Evolutionary conservation across 2,113 vertebrate species (phyloP), one percentile per base, ranked within the genome.

Genomic region (Apaloderma vittatum): DNA sequence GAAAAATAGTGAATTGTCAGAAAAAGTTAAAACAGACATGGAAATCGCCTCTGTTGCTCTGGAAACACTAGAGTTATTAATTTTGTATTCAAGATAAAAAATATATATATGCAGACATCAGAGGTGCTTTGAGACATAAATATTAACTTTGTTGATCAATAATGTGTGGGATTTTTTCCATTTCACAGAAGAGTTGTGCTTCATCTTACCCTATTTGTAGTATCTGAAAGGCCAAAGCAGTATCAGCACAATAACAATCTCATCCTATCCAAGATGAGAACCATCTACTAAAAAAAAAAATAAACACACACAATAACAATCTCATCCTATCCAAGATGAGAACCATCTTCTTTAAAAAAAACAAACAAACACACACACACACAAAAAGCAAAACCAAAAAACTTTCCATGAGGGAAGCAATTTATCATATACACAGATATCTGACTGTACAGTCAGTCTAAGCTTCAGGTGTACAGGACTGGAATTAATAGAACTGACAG

Each of bases 401-500:
- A 55, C 36, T 17, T 90, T 40, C 68, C n/a, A 59, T 88, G 43
- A 8, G 9, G 63, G 62, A 9, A 82, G 37, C 83, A 90, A 93
- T 96, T 93, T 15, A 4, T 96, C 79, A 80, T 76, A 51, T 85
- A 22, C 16, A 90, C 67, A 94, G 27, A 48, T 82, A 76, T 88
- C 93, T 88, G 55, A 55, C 88, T 72, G 24, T 79, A 21, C 16
- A 82, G 19, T 75, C 68, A 88, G 58, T 93, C 74, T 96, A 91
- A 32, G 11, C 88, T 96, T 97, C 92, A 92, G 78, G 46, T 94
- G 22, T 66, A 51, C 4, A 15, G 61, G 30, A 46, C 34, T 91
- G 59, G 92, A 96, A 96, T 91, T 94, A 93, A 93, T 68, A 79
- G 55, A 96, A 43, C 54, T 90, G 72, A 94, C 26, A 89, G 21